phyloP scores from a whole-genome alignment of 2,113 vertebrate species.

The Butorides virescens region DNA sequence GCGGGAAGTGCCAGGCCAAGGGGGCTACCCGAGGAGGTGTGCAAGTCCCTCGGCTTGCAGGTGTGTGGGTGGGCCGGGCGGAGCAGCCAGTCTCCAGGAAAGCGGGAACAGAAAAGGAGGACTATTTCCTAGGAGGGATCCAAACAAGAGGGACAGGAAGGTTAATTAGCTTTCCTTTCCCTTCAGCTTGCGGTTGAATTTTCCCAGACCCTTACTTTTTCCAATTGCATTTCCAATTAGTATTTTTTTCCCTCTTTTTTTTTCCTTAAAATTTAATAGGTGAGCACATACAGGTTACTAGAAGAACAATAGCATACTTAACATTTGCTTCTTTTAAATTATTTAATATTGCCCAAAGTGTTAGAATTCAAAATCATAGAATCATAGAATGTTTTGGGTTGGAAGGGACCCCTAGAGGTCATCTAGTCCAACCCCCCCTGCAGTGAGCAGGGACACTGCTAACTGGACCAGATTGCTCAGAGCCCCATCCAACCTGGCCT shows the following conservation, averaged over 20 bases:
- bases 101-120: background rate
- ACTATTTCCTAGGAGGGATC: too few species aligned
- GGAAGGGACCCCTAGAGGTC: too few species aligned
- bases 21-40: too few species aligned
- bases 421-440: too few species aligned
- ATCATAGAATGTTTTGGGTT: too few species aligned
- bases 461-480: too few species aligned
- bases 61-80: accelerated
- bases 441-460: too few species aligned
- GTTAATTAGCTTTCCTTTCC: background rate
- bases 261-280: accelerated
- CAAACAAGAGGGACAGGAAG: too few species aligned
- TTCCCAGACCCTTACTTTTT: background rate
- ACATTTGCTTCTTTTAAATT: background rate
- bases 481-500: too few species aligned
- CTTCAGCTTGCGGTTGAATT: background rate
- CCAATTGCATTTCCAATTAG: background rate
- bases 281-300: background rate
- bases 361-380: background rate
- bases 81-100: accelerated
- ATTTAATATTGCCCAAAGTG: background rate
- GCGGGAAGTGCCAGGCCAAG: accelerated
- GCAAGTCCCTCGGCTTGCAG: accelerated
- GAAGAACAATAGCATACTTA: background rate
- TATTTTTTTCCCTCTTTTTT: background rate